Conservation (phyloP, 2,888 invertebrate genomes). For the Eristalis arbustorum region DNA sequence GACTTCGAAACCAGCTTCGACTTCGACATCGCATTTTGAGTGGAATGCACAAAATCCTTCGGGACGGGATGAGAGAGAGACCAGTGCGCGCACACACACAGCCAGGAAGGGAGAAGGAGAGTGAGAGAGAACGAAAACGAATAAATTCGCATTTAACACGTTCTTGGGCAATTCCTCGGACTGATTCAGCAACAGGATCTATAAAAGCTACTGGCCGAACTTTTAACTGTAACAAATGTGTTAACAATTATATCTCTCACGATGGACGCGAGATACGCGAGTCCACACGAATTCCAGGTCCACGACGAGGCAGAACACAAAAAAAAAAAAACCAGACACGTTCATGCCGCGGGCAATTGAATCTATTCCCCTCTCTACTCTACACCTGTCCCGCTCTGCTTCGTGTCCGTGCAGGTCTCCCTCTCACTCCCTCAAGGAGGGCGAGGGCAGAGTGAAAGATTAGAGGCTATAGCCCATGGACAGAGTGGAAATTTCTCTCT, state of each 20-base stretch:
- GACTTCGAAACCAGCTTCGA: neutral
- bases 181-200: constrained; percentile 10
- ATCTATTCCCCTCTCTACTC: neutral
- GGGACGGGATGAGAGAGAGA: neutral
- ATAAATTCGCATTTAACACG: constrained; percentile 1
- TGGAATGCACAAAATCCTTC: neutral
- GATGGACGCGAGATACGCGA: constrained; percentile 22
- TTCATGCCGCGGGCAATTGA: neutral
- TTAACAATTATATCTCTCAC: constrained; percentile 13
- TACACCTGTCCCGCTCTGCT: neutral
- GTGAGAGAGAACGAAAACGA: neutral
- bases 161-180: neutral
- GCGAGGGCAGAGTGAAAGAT: constrained; percentile 1
- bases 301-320: neutral
- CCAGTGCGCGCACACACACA: neutral
- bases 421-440: neutral
- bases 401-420: neutral
- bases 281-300: constrained; percentile 18
- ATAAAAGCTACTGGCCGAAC: constrained; percentile 6
- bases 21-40: neutral
- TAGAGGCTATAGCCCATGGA: constrained; percentile 5
- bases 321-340: neutral
- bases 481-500: constrained; percentile 26
- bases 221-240: constrained; percentile 7
- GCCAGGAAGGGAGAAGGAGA: neutral